Evolutionary conservation across 2,113 vertebrate genomes (phyloP), one percentile per base, ranked within the genome.

Genomic region (Phylloscopus whistleri): DNA sequence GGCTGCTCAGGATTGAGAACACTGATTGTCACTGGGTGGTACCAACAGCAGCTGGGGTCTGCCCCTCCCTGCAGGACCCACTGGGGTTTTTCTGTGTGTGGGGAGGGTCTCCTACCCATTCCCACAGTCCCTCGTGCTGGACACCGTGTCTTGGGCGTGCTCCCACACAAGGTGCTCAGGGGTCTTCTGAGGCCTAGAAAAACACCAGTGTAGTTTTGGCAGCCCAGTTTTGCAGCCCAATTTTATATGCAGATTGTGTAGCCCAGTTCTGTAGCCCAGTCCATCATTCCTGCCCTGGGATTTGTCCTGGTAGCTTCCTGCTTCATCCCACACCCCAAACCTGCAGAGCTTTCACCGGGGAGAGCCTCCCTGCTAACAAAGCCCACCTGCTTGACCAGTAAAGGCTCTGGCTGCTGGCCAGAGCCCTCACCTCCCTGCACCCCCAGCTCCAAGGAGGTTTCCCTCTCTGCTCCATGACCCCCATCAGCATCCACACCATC

Each of bases 1-100:
- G 43, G 26, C 55, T 78, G 84, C 51, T 75, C 35, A 51, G 30
- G 23, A 33, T 0, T 48, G 51, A 84, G 74, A 43, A 23, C 15
- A 17, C 26, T 1, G 0, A 3, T 6, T 24, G 13, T 24, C 52
- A 14, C 27, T n/a, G 64, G 5, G 7, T 4, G 35, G 30, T 28
- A 15, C n/a, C 0, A 0, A 55, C 39, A 76, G 35, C 44, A 59
- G 0, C 35, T 24, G 24, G 14, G 16, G 4, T 19, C 30, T 64
- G 23, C 44, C 37, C 26, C 53, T 59, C 31, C 46, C 20, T 12
- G 20, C n/a, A 76, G 77, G 20, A 37, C 23, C 18, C 41, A 12
- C 21, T 2, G 4, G 46, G 44, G 12, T 14, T 43, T 56, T 59
- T 4, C 46, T 76, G 11, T 46, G 46, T 7, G 13, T 9, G 0